A percentile compares a stretch with the other conserved stretches of the same genome.
Evolutionary conservation across 2,888 invertebrate species (phyloP).

Genomic region (Ellobium chinense): DNA sequence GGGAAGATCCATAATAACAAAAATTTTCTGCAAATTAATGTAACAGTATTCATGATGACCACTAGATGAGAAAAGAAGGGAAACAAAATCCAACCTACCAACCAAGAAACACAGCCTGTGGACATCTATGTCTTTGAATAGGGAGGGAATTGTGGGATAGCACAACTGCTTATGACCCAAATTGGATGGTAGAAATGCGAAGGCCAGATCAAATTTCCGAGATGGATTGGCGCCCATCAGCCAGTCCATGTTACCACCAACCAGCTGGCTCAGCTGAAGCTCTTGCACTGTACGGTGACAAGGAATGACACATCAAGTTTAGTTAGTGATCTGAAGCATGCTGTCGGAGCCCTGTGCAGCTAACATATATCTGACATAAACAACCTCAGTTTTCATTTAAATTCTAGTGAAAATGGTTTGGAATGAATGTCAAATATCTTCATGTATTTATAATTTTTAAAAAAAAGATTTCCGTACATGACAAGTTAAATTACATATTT

Average conservation of each 20-base stretch:
- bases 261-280: conserved; percentile 54
- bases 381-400: too few relatives aligned
- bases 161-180: conserved; percentile 55
- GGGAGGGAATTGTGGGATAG: conserved; percentile 55
- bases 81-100: conserved; percentile 59
- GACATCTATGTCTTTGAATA: conserved; percentile 63
- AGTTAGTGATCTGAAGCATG: too few relatives aligned
- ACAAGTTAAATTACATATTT: too few relatives aligned
- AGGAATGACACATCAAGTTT: too few relatives aligned
- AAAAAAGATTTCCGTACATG: too few relatives aligned
- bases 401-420: too few relatives aligned
- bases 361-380: too few relatives aligned
- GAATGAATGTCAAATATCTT: too few relatives aligned
- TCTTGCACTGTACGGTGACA: conserved; percentile 61
- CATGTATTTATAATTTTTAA: too few relatives aligned
- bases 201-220: conserved; percentile 51
- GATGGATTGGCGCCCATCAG: conserved; percentile 49
- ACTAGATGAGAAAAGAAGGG: too few relatives aligned
- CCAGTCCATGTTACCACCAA: conserved; percentile 55
- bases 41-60: too few relatives aligned
- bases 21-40: not conserved
- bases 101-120: conserved; percentile 66
- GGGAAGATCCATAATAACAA: not conserved
- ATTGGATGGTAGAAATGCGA: conserved; percentile 61
- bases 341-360: too few relatives aligned